Base-by-base conservation (phyloP, 1,140 invertebrate genomes). In the Megalonaias nervosa region DNA sequence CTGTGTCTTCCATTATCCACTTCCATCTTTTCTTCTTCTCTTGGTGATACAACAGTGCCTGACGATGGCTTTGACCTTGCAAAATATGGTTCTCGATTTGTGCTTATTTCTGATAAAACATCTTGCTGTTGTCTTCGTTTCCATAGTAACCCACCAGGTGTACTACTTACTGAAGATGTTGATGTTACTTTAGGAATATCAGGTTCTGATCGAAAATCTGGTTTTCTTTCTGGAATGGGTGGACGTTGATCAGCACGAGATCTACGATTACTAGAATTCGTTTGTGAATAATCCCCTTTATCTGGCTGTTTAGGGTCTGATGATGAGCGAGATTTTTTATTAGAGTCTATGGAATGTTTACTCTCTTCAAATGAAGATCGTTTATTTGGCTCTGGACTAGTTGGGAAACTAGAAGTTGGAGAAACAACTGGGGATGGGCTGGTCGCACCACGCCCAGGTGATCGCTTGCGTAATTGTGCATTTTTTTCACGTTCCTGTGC, bases 401-500 rank as follows among this genome's bases (percentile, higher is more conserved):
- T 66, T 21, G 78, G 75, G 57, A 72, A 67, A 59, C 78, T 77
- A 23, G 77, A 61, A 16, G 70, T 72, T 16, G 82, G 82, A 19
- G 83, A 85, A 57, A 84, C 62, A 38, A 79, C 58, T 17, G 85
- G 82, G 15, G 82, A 80, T 48, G 38, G 38, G 38, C 38, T 48
- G 9, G 75, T 55, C 12, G 57, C 15, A 31, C 72, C 55, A 56
- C 58, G 26, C 12, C 77, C 67, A 12, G 76, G 77, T 14, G 81
- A 77, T 48, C 74, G 67, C 9, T 61, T 64, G 23, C 70, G 76
- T 1, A 71, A 57, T 21, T 59, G 55, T 9, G 70, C 4, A 21
- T 14, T 55, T 58, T 69, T 84, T 75, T 89, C 85, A 67, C 77
- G 79, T 74, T 90, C 87, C 15, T 92, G 92, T 17, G 75, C 61